phyloP scores from a whole-genome alignment of 1,140 invertebrate species.

The Drosophila navojoa region DNA sequence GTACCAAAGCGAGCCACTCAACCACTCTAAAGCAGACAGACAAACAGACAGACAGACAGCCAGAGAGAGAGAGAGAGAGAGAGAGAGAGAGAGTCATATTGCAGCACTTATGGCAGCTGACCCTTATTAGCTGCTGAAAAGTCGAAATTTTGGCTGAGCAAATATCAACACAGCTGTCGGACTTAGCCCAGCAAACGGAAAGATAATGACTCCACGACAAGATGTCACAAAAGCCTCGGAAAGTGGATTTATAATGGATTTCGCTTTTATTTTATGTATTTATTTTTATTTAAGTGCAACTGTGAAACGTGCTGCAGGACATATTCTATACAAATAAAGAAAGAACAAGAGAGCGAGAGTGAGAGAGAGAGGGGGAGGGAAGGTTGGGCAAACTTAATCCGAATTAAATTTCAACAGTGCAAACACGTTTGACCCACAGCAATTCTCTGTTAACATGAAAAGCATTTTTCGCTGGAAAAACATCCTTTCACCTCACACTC shows the following conservation, averaged over 20 bases:
- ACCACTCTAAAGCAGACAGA: background rate
- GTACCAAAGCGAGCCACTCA: constrained; percentile 7
- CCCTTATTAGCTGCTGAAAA: constrained; percentile 33
- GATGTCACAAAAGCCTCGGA: background rate
- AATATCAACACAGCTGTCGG: constrained; percentile 54
- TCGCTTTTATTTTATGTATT: background rate
- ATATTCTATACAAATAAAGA: background rate
- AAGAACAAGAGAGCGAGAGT: background rate
- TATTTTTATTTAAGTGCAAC: constrained; percentile 46
- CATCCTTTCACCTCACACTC: too few species aligned
- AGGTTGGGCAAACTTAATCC: background rate
- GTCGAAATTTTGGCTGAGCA: constrained; percentile 39
- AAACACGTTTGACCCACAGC: background rate
- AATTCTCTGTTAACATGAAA: background rate
- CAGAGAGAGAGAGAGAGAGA: background rate
- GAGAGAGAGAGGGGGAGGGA: background rate
- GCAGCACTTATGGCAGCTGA: constrained; percentile 1
- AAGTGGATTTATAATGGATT: constrained; percentile 59
- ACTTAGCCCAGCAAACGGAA: constrained; percentile 11
- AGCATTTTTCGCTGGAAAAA: too few species aligned
- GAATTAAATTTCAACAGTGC: background rate
- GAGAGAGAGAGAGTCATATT: background rate
- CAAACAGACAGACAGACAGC: background rate
- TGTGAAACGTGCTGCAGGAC: constrained; percentile 7
- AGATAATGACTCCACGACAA: constrained; percentile 5